Evolutionary conservation across 2,113 vertebrate species (phyloP), one percentile per base, ranked within the genome.

Genomic region (Poeciliopsis occidentalis): DNA sequence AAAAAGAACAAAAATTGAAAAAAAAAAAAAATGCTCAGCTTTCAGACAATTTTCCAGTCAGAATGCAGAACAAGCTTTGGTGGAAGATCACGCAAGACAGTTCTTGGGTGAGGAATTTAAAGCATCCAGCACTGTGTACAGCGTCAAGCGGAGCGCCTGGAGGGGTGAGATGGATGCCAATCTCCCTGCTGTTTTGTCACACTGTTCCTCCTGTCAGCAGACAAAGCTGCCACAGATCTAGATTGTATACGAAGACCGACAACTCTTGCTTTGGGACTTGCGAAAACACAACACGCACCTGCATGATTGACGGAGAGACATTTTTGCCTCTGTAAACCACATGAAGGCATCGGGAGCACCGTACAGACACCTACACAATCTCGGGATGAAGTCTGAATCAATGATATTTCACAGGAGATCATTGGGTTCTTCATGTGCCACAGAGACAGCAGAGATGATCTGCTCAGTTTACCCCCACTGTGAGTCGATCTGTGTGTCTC

Each of bases 121-220:
- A 87, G 85, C 84, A 87, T 84, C 84, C 85, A 61, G 85, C 69
- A 67, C 87, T 64, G 84, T 85, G 83, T 83, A 81, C 80, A 81
- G 82, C 75, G 62, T 90, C 88, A 88, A 86, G 83, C 78, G 19
- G 84, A 84, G 85, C 8, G 79, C 89, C 82, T 76, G 80, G 73
- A 78, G 85, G 80, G 85, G 80, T 26, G 70, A 75, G 83, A 54
- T 74, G 82, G 86, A 87, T 87, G 86, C 86, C 87, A 88, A 81
- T 88, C 83, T 84, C 81, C 80, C 67, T 32, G 79, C 84, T 87
- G 83, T 85, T 86, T 89, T 84, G 85, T 85, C 75, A 71, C 63
- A 24, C 75, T 47, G 80, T 76, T 84, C 67, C 79, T 89, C 78
- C 85, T 79, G 86, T 82, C 88, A 84, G 82, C 73, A 83, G 67